A percentile compares a stretch with the other conserved stretches of the same genome.
Evolutionary conservation across 2,888 invertebrate species (phyloP).

Genomic region (Eilema depressum): DNA sequence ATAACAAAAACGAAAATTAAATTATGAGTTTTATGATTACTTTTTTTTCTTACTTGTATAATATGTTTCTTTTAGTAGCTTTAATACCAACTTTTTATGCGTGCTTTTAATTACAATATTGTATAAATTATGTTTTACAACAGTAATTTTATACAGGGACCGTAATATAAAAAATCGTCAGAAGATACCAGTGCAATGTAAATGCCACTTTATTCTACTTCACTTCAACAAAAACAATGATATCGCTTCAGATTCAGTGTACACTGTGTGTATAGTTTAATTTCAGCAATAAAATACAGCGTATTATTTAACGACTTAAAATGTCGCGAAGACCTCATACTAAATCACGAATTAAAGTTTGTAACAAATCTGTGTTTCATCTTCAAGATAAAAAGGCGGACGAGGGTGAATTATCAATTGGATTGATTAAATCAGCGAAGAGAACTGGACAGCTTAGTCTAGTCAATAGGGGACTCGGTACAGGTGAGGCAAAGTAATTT

Average conservation of each 20-base stretch:
- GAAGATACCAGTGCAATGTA: conserved; percentile 13
- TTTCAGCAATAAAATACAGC: conserved; percentile 31
- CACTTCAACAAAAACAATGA: conserved; percentile 48
- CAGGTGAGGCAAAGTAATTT: conserved; percentile 85
- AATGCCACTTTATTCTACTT: conserved; percentile 12
- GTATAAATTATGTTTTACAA: not conserved
- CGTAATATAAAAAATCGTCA: not conserved
- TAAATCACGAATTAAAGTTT: conserved; percentile 74
- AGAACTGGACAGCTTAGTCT: conserved; percentile 93
- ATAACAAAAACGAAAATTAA: too few relatives aligned
- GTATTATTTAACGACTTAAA: conserved; percentile 27
- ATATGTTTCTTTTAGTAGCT: not conserved
- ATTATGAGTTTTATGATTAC: too few relatives aligned
- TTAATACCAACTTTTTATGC: not conserved
- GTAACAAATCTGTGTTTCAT: conserved; percentile 88
- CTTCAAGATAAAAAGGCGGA: conserved; percentile 91
- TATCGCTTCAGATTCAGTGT: conserved; percentile 35
- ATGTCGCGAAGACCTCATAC: conserved; percentile 74
- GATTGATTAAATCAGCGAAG: conserved; percentile 92
- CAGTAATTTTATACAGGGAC: not conserved
- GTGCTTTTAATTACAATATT: not conserved
- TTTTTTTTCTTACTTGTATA: too few relatives aligned
- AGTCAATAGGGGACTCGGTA: conserved; percentile 90
- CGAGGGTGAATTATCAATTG: conserved; percentile 89
- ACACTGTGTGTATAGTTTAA: not conserved